phyloP scores from a whole-genome alignment of 2,113 vertebrate genomes.

The Lanius ludovicianus region DNA sequence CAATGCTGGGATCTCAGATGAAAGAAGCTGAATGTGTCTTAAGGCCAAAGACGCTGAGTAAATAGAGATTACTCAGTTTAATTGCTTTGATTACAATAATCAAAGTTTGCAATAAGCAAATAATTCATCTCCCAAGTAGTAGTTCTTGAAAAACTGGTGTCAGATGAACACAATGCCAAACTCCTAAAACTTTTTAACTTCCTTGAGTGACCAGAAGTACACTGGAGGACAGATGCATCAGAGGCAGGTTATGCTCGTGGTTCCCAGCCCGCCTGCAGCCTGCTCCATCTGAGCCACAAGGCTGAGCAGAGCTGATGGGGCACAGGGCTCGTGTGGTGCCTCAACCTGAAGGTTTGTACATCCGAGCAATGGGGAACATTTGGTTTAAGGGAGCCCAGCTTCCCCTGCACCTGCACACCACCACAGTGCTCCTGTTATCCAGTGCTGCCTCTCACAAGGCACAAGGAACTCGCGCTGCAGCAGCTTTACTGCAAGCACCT shows the following conservation, averaged over 20 bases:
- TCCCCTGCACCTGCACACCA: rapidly evolving
- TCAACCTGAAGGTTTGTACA: background rate
- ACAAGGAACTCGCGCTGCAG: background rate
- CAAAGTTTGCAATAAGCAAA: background rate
- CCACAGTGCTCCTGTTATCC: background rate
- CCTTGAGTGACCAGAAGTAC: background rate
- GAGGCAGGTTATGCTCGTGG: rapidly evolving
- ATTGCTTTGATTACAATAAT: background rate
- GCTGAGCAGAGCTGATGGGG: background rate
- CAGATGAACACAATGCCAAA: background rate
- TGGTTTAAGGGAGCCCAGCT: background rate
- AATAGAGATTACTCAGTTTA: background rate
- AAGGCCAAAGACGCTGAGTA: background rate
- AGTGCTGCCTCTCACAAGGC: background rate
- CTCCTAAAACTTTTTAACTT: background rate
- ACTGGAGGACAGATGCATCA: background rate
- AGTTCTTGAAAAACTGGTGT: background rate
- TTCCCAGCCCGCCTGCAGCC: background rate
- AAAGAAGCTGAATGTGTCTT: background rate
- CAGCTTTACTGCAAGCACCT: background rate
- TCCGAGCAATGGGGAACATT: rapidly evolving
- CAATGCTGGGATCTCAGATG: background rate
- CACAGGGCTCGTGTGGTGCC: rapidly evolving
- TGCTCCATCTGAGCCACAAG: background rate
- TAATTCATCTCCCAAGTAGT: background rate